Evolutionary conservation across 2,113 vertebrate species (phyloP), one percentile per base, ranked within the genome.

Genomic region (Dryoscopus gambensis): DNA sequence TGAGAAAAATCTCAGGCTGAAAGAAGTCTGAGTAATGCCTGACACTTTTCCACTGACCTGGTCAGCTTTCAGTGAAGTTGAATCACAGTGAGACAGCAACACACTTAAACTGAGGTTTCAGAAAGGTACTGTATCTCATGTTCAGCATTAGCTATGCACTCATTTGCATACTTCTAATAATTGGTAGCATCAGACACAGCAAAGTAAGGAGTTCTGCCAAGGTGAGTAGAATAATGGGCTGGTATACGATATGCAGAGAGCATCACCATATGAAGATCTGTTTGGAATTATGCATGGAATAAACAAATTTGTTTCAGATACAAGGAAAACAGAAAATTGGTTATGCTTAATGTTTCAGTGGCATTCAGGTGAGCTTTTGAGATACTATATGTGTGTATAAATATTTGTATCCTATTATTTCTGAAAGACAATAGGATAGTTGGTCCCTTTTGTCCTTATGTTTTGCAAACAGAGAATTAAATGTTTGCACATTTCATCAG

Each of bases 251-350:
- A 67, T 63, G 69, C 64, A 74, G 55, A 46, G 49, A 84, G 22
- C 42, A 60, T 86, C 28, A 52, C 27, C 14, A 40, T 33, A 18
- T 60, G 88, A 90, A 89, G 88, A 78, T 93, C 68, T 96, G 83
- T 53, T 89, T 75, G 21, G 68, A 96, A 90, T 94, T 93, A 92
- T 60, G n/a, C 52, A 81, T 5, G 6, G 79, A 93, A 89, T 86
- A 89, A 92, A 78, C 60, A 57, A 35, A 93, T 94, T 84, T 87
- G 76, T 90, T 93, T 85, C 68, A 90, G 92, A 78, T 40, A 89
- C 49, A 92, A 77, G 47, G 42, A 86, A 90, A 90, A 71, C 47
- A 92, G 64, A 81, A 93, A 92, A 92, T 49, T 87, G 22, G 64
- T 70, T 74, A 67, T 75, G 85, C 52, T 68, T 90, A 67, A 57